Evolutionary conservation across 2,113 vertebrate species (phyloP).

Genomic region (Pelmatolapia mariae): DNA sequence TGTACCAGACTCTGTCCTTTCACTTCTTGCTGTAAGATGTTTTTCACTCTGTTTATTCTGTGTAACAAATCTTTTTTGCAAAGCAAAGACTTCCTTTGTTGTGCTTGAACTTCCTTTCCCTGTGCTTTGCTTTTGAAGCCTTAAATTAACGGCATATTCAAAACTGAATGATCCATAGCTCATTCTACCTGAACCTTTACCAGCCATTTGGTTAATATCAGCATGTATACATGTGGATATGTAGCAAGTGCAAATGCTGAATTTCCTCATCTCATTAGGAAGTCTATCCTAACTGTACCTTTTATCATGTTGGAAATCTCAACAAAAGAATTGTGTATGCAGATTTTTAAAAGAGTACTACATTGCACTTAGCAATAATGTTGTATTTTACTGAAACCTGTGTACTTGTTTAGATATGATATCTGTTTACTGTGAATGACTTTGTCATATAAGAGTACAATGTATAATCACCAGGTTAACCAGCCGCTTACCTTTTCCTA

Average conservation of each 20-base stretch:
- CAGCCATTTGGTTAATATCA: background rate
- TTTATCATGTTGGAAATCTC: background rate
- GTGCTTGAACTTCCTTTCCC: background rate
- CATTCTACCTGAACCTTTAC: background rate
- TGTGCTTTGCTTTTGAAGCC: background rate
- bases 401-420: background rate
- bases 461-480: background rate
- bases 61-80: background rate
- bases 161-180: background rate
- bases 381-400: background rate
- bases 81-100: background rate
- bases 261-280: background rate
- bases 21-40: background rate
- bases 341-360: background rate
- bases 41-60: background rate
- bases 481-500: slow-evolving; percentile 59
- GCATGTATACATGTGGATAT: too few species aligned
- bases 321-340: background rate
- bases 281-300: background rate
- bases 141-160: background rate
- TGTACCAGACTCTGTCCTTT: background rate
- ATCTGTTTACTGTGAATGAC: background rate
- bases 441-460: background rate
- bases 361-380: background rate
- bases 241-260: background rate